Base-by-base conservation (phyloP, 2,113 vertebrate species). In the Silurus glanis region DNA sequence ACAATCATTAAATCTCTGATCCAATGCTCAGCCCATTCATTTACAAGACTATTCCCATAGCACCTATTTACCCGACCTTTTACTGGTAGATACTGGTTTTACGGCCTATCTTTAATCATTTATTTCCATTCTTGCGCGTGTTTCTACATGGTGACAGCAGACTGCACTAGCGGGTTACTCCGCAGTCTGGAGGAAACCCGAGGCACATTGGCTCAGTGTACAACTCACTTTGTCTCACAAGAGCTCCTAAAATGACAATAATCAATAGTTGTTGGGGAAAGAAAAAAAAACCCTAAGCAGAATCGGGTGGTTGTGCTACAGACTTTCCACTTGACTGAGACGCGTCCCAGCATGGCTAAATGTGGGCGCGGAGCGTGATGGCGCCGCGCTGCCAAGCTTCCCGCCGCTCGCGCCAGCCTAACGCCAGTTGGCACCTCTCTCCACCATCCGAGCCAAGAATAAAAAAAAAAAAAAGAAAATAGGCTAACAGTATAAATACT, bases 361-460 rank as follows among this genome's bases (percentile, higher is more conserved):
- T 89, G 92, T 93, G 93, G 89, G 90, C 92, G 92, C 92, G 93
- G 91, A 94, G 93, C 93, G 93, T 93, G 93, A 88, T 91, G 92
- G 91, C 83, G 80, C 87, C 80, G 88, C 88, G 16, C 75, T 94
- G 94, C 95, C 94, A 95, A 92, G 89, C 90, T 91, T 91, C 91
- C 91, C 91, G 89, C 81, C 87, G 89, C 89, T 92, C 91, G 88
- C 89, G 90, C 91, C 92, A 91, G 86, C 90, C 91, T 87, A 64
- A 90, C 90, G 93, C 94, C 94, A 95, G 94, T 93, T 95, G 94
- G 94, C 94, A 88, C 89, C 87, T 92, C 87, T 62, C 85, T 91
- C 89, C 86, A 87, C 74, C n/a, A 74, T 75, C 78, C 19, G 86
- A 87, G 94, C 93, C 94, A 93, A 93, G 90, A 91, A 92, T 91